phyloP scores from a whole-genome alignment of 2,113 vertebrate genomes.

The Psophia crepitans region DNA sequence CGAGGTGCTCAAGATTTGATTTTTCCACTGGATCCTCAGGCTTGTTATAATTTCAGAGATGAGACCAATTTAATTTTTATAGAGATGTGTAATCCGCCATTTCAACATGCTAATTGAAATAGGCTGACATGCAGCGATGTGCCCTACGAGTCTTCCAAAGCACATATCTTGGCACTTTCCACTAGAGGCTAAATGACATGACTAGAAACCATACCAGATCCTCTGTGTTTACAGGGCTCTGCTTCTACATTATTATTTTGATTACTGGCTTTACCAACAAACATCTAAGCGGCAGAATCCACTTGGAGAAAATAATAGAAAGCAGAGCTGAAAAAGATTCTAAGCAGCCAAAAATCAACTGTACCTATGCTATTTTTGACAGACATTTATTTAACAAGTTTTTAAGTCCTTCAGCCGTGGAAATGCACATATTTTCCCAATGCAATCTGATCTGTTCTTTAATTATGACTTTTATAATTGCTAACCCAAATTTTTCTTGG shows the following conservation, averaged over 20 bases:
- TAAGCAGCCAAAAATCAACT: not conserved
- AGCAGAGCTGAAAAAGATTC: not conserved
- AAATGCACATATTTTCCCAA: not conserved
- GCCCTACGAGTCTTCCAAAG: slow-evolving; percentile 49
- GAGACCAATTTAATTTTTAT: slow-evolving; percentile 59
- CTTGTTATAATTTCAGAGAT: slow-evolving; percentile 41
- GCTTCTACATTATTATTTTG: slow-evolving; percentile 1
- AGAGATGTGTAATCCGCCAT: slow-evolving; percentile 34
- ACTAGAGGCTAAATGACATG: slow-evolving; percentile 42
- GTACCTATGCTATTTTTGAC: not conserved
- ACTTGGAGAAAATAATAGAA: slow-evolving; percentile 19
- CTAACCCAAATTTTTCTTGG: not conserved
- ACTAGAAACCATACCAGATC: not conserved
- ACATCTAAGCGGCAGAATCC: not conserved
- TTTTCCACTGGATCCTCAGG: slow-evolving; percentile 16
- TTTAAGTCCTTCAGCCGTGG: not conserved
- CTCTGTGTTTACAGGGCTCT: slow-evolving; percentile 32
- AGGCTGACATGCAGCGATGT: slow-evolving; percentile 59
- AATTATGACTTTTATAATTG: not conserved
- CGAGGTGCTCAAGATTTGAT: not conserved
- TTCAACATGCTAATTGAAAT: slow-evolving; percentile 64
- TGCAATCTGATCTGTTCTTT: not conserved
- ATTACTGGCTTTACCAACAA: slow-evolving; percentile 7
- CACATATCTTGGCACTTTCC: slow-evolving; percentile 57
- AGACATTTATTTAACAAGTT: not conserved